Evolutionary conservation across 2,797 vertebrate species (phyloP).

Genomic region (Chaunax sp.): DNA sequence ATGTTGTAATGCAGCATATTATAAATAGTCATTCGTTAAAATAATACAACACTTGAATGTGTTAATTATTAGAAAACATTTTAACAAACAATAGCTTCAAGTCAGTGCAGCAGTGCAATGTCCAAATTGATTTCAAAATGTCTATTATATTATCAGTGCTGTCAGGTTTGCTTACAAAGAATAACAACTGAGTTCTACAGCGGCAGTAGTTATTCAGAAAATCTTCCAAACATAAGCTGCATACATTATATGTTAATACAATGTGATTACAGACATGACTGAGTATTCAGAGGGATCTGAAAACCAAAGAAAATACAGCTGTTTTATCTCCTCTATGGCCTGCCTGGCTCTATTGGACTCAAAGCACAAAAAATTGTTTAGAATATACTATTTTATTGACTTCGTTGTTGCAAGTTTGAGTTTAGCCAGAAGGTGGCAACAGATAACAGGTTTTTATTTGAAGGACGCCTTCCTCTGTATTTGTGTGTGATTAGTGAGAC

Average conservation of each 20-base stretch:
- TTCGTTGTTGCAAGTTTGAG: background rate
- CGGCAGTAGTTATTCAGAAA: background rate
- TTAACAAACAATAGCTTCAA: too few relatives aligned
- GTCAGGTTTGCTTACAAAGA: too few relatives aligned
- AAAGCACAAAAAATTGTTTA: too few relatives aligned
- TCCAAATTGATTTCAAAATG: too few relatives aligned
- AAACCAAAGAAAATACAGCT: background rate
- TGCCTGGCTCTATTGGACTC: background rate
- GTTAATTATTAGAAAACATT: too few relatives aligned
- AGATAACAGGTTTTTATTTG: conserved; percentile 1
- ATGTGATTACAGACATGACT: background rate
- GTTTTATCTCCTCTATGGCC: background rate
- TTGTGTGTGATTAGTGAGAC: background rate
- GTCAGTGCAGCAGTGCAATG: too few relatives aligned
- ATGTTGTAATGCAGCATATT: too few relatives aligned
- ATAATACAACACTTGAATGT: too few relatives aligned
- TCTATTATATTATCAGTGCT: too few relatives aligned
- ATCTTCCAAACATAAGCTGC: background rate
- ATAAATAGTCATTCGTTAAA: too few relatives aligned
- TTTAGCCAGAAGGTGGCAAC: conserved; percentile 55
- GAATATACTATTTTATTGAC: too few relatives aligned
- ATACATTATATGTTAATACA: background rate
- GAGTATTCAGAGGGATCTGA: too few relatives aligned
- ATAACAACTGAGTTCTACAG: background rate
- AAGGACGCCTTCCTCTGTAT: background rate